Conservation (phyloP, 2,888 invertebrate genomes). For the Eilema sororculum region DNA sequence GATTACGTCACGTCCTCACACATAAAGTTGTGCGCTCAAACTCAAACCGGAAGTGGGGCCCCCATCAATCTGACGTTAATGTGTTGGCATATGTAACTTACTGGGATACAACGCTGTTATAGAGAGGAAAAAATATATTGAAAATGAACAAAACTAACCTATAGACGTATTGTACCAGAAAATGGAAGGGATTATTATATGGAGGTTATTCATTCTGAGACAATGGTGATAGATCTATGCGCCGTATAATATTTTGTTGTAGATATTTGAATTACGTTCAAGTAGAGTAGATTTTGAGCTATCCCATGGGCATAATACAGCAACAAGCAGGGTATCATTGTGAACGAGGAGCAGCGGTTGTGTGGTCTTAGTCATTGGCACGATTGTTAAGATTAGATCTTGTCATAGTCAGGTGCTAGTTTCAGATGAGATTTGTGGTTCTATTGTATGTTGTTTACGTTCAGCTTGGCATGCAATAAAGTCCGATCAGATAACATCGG, state of each 20-base stretch:
- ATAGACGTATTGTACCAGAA: constrained; percentile 22
- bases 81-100: constrained; percentile 52
- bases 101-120: constrained; percentile 43
- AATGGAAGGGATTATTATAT: constrained; percentile 17
- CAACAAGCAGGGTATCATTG: not conserved
- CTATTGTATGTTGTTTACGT: not conserved
- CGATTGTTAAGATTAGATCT: not conserved
- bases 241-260: constrained; percentile 20
- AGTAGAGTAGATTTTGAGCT: not conserved
- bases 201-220: constrained; percentile 14
- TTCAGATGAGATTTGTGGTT: not conserved
- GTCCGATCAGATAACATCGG: not conserved
- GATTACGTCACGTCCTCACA: constrained; percentile 59
- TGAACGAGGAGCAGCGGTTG: not conserved
- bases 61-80: constrained; percentile 58
- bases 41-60: constrained; percentile 63
- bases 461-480: not conserved
- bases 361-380: not conserved
- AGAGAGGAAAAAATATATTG: constrained; percentile 36
- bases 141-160: constrained; percentile 23
- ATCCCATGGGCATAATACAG: not conserved
- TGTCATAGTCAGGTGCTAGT: not conserved
- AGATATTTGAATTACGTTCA: constrained; percentile 33
- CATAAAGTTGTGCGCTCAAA: constrained; percentile 58
- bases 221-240: constrained; percentile 3